Base-by-base conservation (phyloP, 2,113 vertebrate species). In the human region DNA sequence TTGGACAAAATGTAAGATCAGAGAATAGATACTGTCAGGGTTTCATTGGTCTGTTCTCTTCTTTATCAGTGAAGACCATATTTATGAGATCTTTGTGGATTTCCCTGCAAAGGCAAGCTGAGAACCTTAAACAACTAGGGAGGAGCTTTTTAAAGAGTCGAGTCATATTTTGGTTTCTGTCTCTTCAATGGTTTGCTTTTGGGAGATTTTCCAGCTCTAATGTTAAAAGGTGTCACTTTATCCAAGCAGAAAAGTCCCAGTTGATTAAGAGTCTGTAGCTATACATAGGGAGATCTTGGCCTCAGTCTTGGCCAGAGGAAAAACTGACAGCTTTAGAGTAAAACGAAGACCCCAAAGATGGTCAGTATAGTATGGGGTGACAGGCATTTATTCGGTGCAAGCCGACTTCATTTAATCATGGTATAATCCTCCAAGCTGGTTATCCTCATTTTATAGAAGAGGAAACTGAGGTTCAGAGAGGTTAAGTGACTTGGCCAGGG, bases 141-240 rank as follows among this genome's bases (percentile, higher is more conserved):
- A 61, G 68, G 86, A 0, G 32, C 83, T 78, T 84, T 93, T 61
- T 78, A 84, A 92, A 78, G 72, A 96, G 57, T 32, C 38, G 30
- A 93, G 89, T 52, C 9, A 84, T 48, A 45, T 43, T 85, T 94
- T 66, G 32, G n/a, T 50, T 96, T 94, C 93, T 45, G 48, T 73
- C 76, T 89, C 45, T 66, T 95, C 45, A 81, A 1, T 81, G 78
- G 55, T 92, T 91, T 83, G 92, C 38, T 83, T 96, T 94, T 82
- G 59, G 0, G 5, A 94, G 38, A 35, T 64, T 55, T 79, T 82
- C 61, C 40, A 83, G 79, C 45, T 96, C 78, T 8, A 23, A 0
- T 11, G 13, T 89, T 66, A 89, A 94, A 89, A 96, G 8, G 61
- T 38, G 27, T 11, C 38, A n/a, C 61, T 87, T 96, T 76, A 52